Evolutionary conservation across 2,888 invertebrate genomes (phyloP).

Genomic region (Ophion slaviceki): DNA sequence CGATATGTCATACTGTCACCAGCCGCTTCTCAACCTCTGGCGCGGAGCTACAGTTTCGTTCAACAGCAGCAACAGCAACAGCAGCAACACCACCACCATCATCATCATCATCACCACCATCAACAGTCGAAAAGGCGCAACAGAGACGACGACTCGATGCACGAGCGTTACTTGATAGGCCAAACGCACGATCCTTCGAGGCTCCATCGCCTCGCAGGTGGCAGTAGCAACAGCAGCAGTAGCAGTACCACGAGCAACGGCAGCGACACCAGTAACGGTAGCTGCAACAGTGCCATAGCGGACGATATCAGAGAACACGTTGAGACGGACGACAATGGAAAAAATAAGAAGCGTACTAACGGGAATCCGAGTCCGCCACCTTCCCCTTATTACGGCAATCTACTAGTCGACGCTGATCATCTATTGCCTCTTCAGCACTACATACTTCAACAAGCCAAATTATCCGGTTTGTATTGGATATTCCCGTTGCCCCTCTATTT

Average conservation of each 20-base stretch:
- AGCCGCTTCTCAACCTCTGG: conserved; percentile 76
- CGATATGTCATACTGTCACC: not conserved
- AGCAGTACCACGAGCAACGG: conserved; percentile 76
- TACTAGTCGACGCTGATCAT: conserved; percentile 85
- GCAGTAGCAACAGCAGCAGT: conserved; percentile 73
- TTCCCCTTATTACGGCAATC: conserved; percentile 81
- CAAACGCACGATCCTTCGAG: conserved; percentile 81
- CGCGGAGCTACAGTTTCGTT: conserved; percentile 86
- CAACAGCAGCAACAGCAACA: conserved; percentile 82
- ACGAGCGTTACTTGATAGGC: conserved; percentile 89
- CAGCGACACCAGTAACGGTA: conserved; percentile 76
- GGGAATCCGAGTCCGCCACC: conserved; percentile 82
- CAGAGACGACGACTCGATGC: conserved; percentile 92
- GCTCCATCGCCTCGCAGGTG: conserved; percentile 78
- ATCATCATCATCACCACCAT: conserved; percentile 61
- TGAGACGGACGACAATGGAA: conserved; percentile 76
- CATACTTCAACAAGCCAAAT: conserved; percentile 93
- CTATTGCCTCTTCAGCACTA: conserved; percentile 94
- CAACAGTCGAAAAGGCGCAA: conserved; percentile 82
- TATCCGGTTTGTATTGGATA: conserved; percentile 85
- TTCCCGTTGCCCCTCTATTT: not conserved
- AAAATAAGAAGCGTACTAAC: conserved; percentile 80
- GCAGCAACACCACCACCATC: conserved; percentile 71
- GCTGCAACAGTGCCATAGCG: conserved; percentile 77
- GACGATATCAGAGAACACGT: conserved; percentile 74